Evolutionary conservation across 1,140 invertebrate genomes (phyloP), one percentile per base, ranked within the genome.

Genomic region (Gryon sp.): DNA sequence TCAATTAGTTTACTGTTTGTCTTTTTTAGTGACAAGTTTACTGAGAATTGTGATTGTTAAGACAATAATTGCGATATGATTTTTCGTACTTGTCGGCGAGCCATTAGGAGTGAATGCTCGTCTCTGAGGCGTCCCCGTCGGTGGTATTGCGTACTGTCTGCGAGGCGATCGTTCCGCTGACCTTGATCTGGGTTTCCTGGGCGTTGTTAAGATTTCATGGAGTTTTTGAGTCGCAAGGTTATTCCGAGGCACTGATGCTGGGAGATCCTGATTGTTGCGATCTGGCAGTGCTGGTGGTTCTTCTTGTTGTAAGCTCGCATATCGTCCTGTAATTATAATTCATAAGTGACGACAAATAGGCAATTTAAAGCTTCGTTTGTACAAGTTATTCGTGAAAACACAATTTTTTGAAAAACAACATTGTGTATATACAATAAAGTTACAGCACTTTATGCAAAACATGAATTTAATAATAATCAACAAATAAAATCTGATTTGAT

Each of bases 221-320:
- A 95, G 83, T 78, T 93, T 94, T 79, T 94, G 92, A 0, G 94
- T 95, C 0, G 93, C 93, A 4, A 93, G 83, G 82, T 92, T 92
- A 70, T 90, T 91, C 40, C 90, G 85, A 0, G 90, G 88, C 48
- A 90, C 91, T 8, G n/a, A n/a, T n/a, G 82, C 80, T 4, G 82
- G 57, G 15, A 82, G 38, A 26, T 81, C 83, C n/a, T 74, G 75
- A 0, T 6, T 16, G 43, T 86, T 86, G 28, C 85, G 81, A 16
- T 86, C 84, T 8, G 85, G 84, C 8, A 87, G 72, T 0, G 79
- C 69, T 3, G 85, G 85, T 1, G 85, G 83, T 24, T 86, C 80
- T 7, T 87, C 86, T 38, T 86, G 84, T 79, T 87, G 86, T 65
- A 84, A 20, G 72, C 86, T 86, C 19, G 75, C 76, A 34, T 89